Base-by-base conservation (phyloP, 2,888 invertebrate species). In the Tenthredo notha region DNA sequence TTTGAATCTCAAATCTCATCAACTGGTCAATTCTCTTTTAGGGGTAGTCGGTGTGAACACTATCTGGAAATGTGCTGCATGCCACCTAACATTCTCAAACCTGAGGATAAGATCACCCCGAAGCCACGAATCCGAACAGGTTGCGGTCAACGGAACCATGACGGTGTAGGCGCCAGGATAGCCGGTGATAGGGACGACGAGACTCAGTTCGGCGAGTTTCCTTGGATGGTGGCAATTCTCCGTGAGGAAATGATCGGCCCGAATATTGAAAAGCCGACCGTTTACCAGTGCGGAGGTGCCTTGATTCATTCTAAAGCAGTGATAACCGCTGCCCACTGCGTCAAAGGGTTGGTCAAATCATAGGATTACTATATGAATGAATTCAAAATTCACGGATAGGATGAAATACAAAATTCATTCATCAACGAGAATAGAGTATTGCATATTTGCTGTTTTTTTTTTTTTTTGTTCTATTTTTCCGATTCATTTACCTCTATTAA, bases 311-410 rank as follows among this genome's bases (percentile, higher is more conserved):
- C 96, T 0, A 94, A 94, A 83, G 97, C 97, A 0, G 97, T 97
- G 0, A 91, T 98, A 4, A 98, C 98, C 0, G 97, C 97, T 0
- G 97, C 97, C 0, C 98, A 98, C 92, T 97, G 97, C 91, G 96
- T 97, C 9, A 86, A 87, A 74, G 90, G 90, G 93, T 93, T 84
- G 89, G 86, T 86, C n/a, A 6, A 29, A 67, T 29, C 2, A 9
- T 21, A 18, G 6, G 12, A 37, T 1, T 29, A 65, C 43, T 33
- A 33, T 33, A 33, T 15, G 9, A 72, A 72, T 5, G 33, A 7
- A 77, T 15, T 33, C 0, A 9, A 25, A 25, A 74, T 21, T 25
- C 21, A 77, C 18, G 5, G 6, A 18, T 18, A 18, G 9, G 6
- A 18, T 6, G 6, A 25, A 33, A 1, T 9, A 15, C n/a, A 70